Percentiles rank a stretch among this genome's conserved stretches.
phyloP scores from a whole-genome alignment of 2,113 vertebrate species.

The Laterallus jamaicensis region DNA sequence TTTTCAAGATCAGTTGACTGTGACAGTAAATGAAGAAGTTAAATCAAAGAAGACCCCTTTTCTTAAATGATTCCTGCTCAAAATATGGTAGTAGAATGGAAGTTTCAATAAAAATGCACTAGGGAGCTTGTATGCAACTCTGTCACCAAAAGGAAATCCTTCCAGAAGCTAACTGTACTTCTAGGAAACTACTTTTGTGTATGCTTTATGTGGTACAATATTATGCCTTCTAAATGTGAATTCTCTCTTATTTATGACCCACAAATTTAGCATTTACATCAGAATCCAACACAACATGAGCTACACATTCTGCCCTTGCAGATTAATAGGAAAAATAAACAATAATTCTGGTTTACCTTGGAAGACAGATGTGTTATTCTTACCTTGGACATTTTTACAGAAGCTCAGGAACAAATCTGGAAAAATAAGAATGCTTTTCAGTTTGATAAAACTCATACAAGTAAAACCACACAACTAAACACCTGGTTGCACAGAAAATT shows the following conservation, averaged over 20 bases:
- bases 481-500: background rate
- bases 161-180: background rate
- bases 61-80: background rate
- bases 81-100: background rate
- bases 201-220: background rate
- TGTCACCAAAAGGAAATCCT: background rate
- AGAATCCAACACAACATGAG: background rate
- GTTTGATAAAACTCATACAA: background rate
- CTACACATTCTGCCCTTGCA: background rate
- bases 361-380: background rate
- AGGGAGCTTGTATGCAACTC: background rate
- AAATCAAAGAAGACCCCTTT: background rate
- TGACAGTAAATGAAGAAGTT: background rate
- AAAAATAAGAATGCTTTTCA: background rate
- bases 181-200: background rate
- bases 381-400: conserved; percentile 79
- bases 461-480: background rate
- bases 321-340: background rate
- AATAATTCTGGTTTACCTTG: background rate
- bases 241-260: background rate
- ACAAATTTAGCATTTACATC: background rate
- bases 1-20: background rate
- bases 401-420: conserved; percentile 51
- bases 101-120: background rate
- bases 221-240: background rate